Evolutionary conservation across 2,888 invertebrate species (phyloP), one percentile per base, ranked within the genome.

Genomic region (Clanis bilineata): DNA sequence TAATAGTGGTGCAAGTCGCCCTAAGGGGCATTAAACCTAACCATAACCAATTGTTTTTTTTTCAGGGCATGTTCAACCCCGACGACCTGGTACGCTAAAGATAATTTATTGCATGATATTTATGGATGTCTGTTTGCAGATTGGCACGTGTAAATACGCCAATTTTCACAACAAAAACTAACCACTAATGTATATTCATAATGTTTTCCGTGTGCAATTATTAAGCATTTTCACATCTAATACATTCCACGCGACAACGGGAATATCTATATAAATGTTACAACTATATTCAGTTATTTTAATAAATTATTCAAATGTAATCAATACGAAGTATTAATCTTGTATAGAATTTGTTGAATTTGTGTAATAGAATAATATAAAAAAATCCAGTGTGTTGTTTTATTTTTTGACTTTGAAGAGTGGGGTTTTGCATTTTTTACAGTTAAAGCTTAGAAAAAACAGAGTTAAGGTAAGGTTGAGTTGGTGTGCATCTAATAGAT

Each of bases 1-100:
- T n/a, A n/a, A n/a, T n/a, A n/a, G n/a, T n/a, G n/a, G n/a, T n/a
- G n/a, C n/a, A n/a, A n/a, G n/a, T n/a, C n/a, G n/a, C n/a, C n/a
- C n/a, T n/a, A n/a, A n/a, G n/a, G n/a, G n/a, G n/a, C n/a, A n/a
- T n/a, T n/a, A n/a, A n/a, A n/a, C n/a, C 76, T 75, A 51, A 51
- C 32, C 32, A 32, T 28, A 32, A 18, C n/a, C 18, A 51, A 32
- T 51, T 47, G n/a, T 4, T 77, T 82, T 82, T 72, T 78, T 94
- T 94, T 36, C 92, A 96, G 96, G 96, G 97, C 74, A 97, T 97
- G 96, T 97, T 97, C 93, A 96, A 96, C 85, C 96, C 96, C 25
- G 97, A 97, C 59, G 97, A 97, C 86, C 93, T 97, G 88, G 94
- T 95, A 88, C 91, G 88, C 86, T 85, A 89, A 88, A 76, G 70